These are phyloP conservation scores for Musca vetustissima DNA, from an alignment of 1,140 invertebrate species.

Conservation along the genomic window DNA sequence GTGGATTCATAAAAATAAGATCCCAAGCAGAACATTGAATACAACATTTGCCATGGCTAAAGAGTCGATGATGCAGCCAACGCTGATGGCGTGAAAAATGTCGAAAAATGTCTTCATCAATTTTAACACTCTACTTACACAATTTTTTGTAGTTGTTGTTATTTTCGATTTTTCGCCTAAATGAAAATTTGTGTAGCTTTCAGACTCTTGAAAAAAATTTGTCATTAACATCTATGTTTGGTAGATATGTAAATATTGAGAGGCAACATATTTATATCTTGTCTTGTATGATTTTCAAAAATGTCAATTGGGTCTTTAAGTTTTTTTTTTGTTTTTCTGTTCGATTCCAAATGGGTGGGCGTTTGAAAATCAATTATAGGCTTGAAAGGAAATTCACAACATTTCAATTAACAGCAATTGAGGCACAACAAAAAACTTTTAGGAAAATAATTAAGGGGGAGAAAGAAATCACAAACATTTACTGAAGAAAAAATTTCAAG, in stretches of 20 bases:
- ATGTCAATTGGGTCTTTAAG: slow-evolving; percentile 13
- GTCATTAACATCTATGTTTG: background rate
- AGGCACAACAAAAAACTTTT: background rate
- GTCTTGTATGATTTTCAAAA: background rate
- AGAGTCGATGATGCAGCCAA: background rate
- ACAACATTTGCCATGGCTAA: too few relatives aligned
- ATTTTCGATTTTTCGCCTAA: background rate
- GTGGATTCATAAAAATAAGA: too few relatives aligned
- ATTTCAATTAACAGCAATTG: slow-evolving; percentile 48
- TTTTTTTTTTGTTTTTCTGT: background rate
- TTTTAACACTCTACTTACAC: slow-evolving; percentile 10
- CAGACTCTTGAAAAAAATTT: background rate
- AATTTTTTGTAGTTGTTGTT: background rate
- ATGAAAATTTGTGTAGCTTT: too few relatives aligned
- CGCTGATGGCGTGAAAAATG: slow-evolving; percentile 14
- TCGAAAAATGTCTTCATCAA: slow-evolving; percentile 24
- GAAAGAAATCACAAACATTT: too few relatives aligned
- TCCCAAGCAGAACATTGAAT: too few relatives aligned
- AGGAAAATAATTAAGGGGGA: too few relatives aligned
- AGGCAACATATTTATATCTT: too few relatives aligned
- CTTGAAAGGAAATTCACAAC: slow-evolving; percentile 52
- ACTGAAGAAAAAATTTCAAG: too few relatives aligned
- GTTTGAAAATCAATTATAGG: slow-evolving; percentile 50
- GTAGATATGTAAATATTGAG: background rate
- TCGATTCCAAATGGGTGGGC: slow-evolving; percentile 5